These are phyloP conservation scores for Pogona vitticeps DNA, from an alignment of 2,113 vertebrate genomes.

Conservation along the genomic window DNA sequence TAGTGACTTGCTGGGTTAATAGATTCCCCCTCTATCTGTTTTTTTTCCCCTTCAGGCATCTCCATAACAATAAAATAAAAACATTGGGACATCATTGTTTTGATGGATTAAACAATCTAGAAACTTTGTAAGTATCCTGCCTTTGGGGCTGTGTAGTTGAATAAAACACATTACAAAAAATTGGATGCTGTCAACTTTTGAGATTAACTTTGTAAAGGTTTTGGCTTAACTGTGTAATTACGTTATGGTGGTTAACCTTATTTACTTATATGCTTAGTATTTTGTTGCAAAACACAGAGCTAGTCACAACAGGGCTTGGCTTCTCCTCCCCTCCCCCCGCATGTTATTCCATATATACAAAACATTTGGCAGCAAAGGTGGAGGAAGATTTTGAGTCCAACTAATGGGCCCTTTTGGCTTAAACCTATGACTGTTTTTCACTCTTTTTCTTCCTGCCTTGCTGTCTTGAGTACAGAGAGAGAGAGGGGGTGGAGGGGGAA, in stretches of 20 bases:
- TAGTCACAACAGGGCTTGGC: background rate
- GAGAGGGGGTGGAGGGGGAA: background rate
- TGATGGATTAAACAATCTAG: slow-evolving; percentile 91
- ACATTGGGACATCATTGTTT: slow-evolving; percentile 89
- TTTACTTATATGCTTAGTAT: background rate
- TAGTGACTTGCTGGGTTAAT: background rate
- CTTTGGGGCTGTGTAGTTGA: slow-evolving; percentile 13
- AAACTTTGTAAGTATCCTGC: slow-evolving; percentile 91
- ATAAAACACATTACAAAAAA: slow-evolving; percentile 3
- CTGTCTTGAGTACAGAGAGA: background rate
- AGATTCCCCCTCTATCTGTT: slow-evolving; percentile 7
- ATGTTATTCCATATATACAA: background rate
- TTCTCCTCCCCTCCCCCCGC: no score
- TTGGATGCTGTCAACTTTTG: background rate
- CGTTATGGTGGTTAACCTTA: slow-evolving; percentile 30
- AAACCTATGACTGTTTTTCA: background rate
- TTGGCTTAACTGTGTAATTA: slow-evolving; percentile 1
- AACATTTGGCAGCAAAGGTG: background rate
- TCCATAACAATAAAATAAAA: slow-evolving; percentile 97
- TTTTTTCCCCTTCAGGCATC: slow-evolving; percentile 82
- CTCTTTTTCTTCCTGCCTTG: background rate
- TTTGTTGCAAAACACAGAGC: background rate
- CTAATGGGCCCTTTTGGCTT: background rate
- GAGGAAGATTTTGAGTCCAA: background rate
- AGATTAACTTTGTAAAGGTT: background rate